A percentile compares a stretch with the other conserved stretches of the same genome.
Conservation (phyloP, 2,113 vertebrate species). For the Clupea harengus region DNA sequence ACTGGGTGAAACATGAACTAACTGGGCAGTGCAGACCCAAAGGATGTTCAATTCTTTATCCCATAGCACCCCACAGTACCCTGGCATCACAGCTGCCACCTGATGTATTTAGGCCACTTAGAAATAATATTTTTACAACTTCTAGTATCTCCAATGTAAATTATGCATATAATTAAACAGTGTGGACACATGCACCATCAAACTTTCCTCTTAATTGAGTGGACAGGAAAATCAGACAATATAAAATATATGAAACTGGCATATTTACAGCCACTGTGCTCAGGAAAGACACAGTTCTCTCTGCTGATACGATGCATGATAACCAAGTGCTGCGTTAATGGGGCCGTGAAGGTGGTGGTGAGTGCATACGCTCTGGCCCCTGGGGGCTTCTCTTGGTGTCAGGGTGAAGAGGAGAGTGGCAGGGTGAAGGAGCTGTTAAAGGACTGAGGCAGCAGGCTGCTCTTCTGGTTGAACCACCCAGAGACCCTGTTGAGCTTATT, state of each 20-base stretch:
- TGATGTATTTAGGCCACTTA: background rate
- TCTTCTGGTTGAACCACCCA: background rate
- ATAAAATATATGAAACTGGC: background rate
- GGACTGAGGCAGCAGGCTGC: background rate
- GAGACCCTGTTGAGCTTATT: background rate
- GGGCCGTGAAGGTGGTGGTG: background rate
- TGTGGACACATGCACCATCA: background rate
- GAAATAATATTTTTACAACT: background rate
- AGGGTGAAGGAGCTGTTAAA: background rate
- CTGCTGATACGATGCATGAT: background rate
- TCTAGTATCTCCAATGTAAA: background rate
- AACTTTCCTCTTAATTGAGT: background rate
- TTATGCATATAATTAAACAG: background rate
- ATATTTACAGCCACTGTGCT: background rate
- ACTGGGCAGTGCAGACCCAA: background rate
- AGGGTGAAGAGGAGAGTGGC: slow-evolving; percentile 2
- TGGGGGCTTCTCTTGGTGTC: background rate
- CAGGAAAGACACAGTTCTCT: background rate
- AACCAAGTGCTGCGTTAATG: background rate
- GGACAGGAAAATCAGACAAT: background rate
- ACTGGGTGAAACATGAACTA: slow-evolving; percentile 35
- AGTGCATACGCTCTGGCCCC: background rate
- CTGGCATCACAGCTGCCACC: background rate
- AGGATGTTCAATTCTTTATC: background rate
- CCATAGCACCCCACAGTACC: background rate